Evolutionary conservation across 1,140 invertebrate species (phyloP), one percentile per base, ranked within the genome.

Genomic region (Drosophila ohnishii): DNA sequence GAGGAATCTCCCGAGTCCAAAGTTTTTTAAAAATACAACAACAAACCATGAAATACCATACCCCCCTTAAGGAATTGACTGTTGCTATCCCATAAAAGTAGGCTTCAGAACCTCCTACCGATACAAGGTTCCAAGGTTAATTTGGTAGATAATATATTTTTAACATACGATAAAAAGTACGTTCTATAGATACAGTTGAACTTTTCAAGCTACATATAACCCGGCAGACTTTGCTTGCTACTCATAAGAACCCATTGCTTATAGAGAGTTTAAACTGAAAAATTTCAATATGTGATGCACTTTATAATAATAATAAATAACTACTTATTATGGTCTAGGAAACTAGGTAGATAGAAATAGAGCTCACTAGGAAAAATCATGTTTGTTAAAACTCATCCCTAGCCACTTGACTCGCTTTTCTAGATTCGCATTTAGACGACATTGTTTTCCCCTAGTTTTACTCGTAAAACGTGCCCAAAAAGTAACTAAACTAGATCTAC

Each of bases 121-220:
- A 53, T 53, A 53, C 8, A 7, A 35, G 19, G 34, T 37, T 55
- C 13, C 51, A 55, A 55, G 51, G 51, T 55, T 37, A 55, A 55
- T 55, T 37, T 55, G 8, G 5, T n/a, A 55, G 51, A 55, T 55
- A 55, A 55, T 37, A 55, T 55, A 55, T 55, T 55, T 37, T 37
- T 10, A 55, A 37, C 51, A 25, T n/a, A n/a, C 51, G 51, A 55
- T 55, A 55, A 55, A 55, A 55, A 25, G 34, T 22, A 35, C 19
- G 32, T 35, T 16, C 14, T 22, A 35, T 50, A 19, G n/a, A 53
- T 35, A 35, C 50, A 22, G 32, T 25, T 8, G 2, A n/a, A 14
- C 11, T 34, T 14, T 5, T 13, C 13, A 19, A 50, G 28, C 10
- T 51, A 32, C 32, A 10, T 32, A 51, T 3, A 34, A 22, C 32